Conservation (phyloP, 1,140 invertebrate species). For the Schlechtendalia chinensis region DNA sequence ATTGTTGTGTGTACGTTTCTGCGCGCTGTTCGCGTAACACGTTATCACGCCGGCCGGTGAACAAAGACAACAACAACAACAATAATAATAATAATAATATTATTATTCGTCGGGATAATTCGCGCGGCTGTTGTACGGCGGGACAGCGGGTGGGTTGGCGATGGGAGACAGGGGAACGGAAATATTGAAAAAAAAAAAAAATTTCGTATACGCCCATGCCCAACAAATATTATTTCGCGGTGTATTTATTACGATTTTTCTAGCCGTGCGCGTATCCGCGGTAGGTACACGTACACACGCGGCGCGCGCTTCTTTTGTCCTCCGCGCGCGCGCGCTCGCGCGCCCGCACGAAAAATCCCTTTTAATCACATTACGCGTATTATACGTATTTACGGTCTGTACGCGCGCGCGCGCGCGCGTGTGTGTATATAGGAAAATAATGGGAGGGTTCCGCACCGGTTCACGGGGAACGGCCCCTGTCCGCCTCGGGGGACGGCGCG, state of each 20-base stretch:
- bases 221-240: neutral
- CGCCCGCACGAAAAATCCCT: neutral
- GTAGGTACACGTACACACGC: neutral
- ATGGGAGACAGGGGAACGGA: neutral
- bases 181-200: neutral
- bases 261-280: neutral
- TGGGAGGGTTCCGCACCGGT: conserved; percentile 42
- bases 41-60: neutral
- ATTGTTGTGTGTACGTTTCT: too few relatives aligned
- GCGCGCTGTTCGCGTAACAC: too few relatives aligned
- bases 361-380: conserved; percentile 22
- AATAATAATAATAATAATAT: too few relatives aligned
- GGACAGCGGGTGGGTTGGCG: too few relatives aligned
- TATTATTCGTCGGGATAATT: neutral
- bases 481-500: conserved; percentile 44
- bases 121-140: neutral
- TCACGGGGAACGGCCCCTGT: conserved; percentile 46
- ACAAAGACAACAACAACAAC: too few relatives aligned
- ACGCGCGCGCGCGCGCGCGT: neutral
- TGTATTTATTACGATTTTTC: neutral
- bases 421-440: conserved; percentile 22
- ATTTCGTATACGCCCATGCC: neutral
- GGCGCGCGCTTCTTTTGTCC: conserved; percentile 14
- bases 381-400: neutral
- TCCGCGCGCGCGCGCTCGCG: too few relatives aligned